Percentiles rank a stretch among this genome's conserved stretches.
phyloP scores from a whole-genome alignment of 2,797 vertebrate genomes.

The Picus viridis region DNA sequence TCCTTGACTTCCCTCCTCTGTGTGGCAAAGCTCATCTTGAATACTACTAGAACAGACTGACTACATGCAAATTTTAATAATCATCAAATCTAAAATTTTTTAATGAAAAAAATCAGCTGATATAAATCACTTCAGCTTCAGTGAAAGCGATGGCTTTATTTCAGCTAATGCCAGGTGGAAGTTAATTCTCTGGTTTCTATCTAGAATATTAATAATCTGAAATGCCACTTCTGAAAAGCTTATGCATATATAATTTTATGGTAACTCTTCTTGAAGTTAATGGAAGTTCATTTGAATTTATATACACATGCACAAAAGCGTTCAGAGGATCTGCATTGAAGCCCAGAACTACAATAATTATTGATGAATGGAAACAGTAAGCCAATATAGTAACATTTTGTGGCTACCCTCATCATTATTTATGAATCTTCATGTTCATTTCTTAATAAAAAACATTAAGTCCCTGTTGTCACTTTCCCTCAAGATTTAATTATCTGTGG shows the following conservation, averaged over 20 bases:
- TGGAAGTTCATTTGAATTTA: conserved; percentile 61
- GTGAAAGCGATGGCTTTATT: conserved; percentile 1
- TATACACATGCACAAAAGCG: background rate
- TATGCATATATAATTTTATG: conserved; percentile 47
- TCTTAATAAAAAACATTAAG: conserved; percentile 5
- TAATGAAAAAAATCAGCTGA: background rate
- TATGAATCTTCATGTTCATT: background rate
- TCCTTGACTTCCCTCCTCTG: background rate
- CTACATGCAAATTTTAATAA: background rate
- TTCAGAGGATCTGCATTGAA: background rate
- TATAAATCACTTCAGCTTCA: background rate
- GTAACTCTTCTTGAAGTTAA: conserved; percentile 25
- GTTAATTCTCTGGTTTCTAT: conserved; percentile 26
- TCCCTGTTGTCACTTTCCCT: background rate
- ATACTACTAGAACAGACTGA: background rate
- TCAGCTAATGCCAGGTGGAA: conserved; percentile 22
- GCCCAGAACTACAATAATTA: background rate
- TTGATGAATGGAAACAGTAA: background rate
- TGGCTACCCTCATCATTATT: background rate
- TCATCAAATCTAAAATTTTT: background rate
- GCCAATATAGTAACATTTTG: background rate
- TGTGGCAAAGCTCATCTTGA: background rate
- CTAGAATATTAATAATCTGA: conserved; percentile 47
- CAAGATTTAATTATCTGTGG: background rate
- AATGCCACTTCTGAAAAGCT: conserved; percentile 40